Conservation (phyloP, 2,797 vertebrate genomes). For the Acipenser transmontanus region DNA sequence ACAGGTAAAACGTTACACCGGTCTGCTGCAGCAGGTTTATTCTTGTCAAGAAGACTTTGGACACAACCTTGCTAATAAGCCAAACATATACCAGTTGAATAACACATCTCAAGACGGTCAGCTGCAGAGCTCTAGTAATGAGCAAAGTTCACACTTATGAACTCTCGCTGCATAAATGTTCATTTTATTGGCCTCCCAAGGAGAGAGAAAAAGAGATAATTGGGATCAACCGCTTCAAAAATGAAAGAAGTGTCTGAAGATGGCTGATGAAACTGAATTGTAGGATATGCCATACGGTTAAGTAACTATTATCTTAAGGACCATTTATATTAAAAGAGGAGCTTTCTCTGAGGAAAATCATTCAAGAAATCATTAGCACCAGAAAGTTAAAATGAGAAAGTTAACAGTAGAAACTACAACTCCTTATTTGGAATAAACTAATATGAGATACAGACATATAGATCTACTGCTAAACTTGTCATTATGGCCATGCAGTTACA, state of each 20-base stretch:
- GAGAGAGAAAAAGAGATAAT: neutral
- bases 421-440: too few species aligned
- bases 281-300: neutral
- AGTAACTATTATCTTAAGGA: slow-evolving; percentile 1
- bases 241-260: neutral
- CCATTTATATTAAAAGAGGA: neutral
- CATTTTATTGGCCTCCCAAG: neutral
- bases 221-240: neutral
- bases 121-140: neutral
- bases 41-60: too few species aligned
- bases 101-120: neutral
- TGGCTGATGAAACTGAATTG: neutral
- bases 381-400: neutral
- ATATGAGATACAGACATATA: too few species aligned
- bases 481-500: too few species aligned
- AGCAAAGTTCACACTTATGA: neutral
- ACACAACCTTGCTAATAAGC: neutral
- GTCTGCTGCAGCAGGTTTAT: too few species aligned
- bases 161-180: neutral
- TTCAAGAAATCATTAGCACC: neutral
- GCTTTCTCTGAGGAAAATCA: neutral
- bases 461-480: too few species aligned
- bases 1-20: too few species aligned
- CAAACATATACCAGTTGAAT: neutral
- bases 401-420: too few species aligned